Conservation (phyloP, 2,888 invertebrate species). For the Mimachlamys varia region DNA sequence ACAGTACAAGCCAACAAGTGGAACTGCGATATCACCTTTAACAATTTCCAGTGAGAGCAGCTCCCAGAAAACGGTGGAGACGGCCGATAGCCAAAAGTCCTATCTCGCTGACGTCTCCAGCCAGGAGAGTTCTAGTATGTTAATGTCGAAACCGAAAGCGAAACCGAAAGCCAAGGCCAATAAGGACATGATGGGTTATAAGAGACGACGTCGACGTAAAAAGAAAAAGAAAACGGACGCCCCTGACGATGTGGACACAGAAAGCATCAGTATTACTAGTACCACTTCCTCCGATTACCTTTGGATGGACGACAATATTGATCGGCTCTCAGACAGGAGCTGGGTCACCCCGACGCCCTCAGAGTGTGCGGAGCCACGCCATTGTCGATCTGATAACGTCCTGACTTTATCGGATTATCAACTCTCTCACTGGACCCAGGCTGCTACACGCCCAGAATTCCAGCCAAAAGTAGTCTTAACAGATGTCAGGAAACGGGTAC, state of each 20-base stretch:
- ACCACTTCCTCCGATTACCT: constrained; percentile 44
- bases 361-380: constrained; percentile 1
- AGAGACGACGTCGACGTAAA: constrained; percentile 38
- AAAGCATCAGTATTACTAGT: constrained; percentile 38
- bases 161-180: constrained; percentile 42
- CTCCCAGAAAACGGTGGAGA: background rate
- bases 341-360: constrained; percentile 37
- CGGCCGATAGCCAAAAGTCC: background rate
- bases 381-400: background rate
- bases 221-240: constrained; percentile 36
- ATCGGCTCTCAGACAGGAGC: constrained; percentile 35
- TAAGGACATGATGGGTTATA: constrained; percentile 50
- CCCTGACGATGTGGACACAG: background rate
- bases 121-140: background rate
- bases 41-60: background rate
- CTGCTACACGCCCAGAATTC: constrained; percentile 40
- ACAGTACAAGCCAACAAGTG: background rate
- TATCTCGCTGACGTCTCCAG: background rate
- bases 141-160: constrained; percentile 34
- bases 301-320: background rate
- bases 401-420: constrained; percentile 45
- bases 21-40: background rate
- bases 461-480: constrained; percentile 46
- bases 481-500: background rate
- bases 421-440: constrained; percentile 51